Conservation (phyloP, 2,113 vertebrate species). For the Aegithalos caudatus region DNA sequence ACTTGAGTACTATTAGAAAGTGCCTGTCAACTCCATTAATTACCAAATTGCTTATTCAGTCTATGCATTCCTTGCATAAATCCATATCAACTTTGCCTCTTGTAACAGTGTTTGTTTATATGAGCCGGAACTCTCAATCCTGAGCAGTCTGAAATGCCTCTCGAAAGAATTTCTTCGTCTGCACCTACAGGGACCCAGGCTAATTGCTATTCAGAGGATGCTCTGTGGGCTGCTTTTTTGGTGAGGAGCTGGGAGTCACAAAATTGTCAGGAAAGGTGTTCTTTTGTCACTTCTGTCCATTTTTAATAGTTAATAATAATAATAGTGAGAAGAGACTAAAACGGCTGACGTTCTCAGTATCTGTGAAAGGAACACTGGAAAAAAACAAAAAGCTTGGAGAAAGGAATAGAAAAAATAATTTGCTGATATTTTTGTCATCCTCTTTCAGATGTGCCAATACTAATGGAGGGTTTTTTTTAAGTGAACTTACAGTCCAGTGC, state of each 20-base stretch:
- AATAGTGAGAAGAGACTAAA: not conserved
- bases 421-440: conserved; percentile 9
- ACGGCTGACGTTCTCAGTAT: not conserved
- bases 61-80: conserved; percentile 71
- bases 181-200: not conserved
- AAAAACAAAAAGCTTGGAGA: not conserved
- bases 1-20: conserved; percentile 30
- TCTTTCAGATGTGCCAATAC: not conserved
- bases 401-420: not conserved
- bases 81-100: conserved; percentile 64
- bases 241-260: not conserved
- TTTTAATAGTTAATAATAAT: not conserved
- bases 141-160: not conserved
- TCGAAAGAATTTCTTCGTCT: conserved; percentile 18
- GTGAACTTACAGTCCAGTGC: not conserved
- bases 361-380: not conserved
- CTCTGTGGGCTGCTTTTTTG: not conserved
- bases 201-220: not conserved
- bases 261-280: not conserved
- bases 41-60: conserved; percentile 71
- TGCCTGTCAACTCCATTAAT: conserved; percentile 71
- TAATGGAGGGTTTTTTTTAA: not conserved
- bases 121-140: conserved; percentile 19
- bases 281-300: not conserved
- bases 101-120: conserved; percentile 66